Base-by-base conservation (phyloP, 2,113 vertebrate species). In the Oncorhynchus tshawytscha region DNA sequence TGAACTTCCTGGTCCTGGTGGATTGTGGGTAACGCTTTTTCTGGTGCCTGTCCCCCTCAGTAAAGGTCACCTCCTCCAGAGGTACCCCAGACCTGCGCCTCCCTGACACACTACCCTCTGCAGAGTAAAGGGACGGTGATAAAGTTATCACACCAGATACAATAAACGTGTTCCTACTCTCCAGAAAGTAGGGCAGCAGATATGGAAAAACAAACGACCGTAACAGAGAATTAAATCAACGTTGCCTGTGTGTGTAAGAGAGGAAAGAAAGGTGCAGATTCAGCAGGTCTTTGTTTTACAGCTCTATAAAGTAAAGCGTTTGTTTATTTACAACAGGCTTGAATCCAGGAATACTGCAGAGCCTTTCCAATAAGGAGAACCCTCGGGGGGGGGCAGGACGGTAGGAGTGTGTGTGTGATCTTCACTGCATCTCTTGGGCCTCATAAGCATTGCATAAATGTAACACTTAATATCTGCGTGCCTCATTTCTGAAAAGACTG, bases 81-180 rank as follows among this genome's bases (percentile, higher is more conserved):
- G 15, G 69, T 34, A 78, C 34, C 0, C 22, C 70, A 3, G 82
- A 74, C 18, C 87, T 22, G 85, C 87, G 86, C 25, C 86, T 84
- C 75, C 88, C 73, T 4, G 87, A 89, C 78, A 92, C 65, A 8
- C 82, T 89, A 70, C 85, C 89, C 67, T 88, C 91, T 91, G 73
- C 9, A 67, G 12, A 51, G 9, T 5, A 68, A 48, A 73, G 2
- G 71, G 1, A 80, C 39, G 25, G 7, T 9, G 8, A 70, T 39
- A 62, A 74, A 66, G 8, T 12, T 2, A 15, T 54, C 18, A 15
- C 22, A 78, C 29, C 73, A 4, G 4, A 13, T 64, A 12, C 49
- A 22, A 67, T 13, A 76, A 64, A 72, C 34, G 49, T 9, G 59
- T n/a, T 9, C 12, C 71, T 72, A 62, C 18, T 72, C 18, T 34